Percentiles rank a stretch among this genome's conserved stretches.
phyloP scores from a whole-genome alignment of 2,888 invertebrate species.

The Syrphus vitripennis region DNA sequence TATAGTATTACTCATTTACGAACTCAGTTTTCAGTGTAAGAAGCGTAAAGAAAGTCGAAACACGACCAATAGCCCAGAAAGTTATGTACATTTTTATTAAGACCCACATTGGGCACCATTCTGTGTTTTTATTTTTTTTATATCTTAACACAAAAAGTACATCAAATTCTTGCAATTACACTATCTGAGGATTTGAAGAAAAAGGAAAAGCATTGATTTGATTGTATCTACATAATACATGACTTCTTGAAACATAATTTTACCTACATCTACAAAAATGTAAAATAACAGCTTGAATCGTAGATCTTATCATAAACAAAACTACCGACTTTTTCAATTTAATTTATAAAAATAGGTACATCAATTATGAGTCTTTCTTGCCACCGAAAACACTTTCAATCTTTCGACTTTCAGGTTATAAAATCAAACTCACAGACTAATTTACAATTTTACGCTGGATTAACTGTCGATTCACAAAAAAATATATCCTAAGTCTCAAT shows the following conservation, averaged over 20 bases:
- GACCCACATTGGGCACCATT: not conserved
- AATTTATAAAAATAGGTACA: not conserved
- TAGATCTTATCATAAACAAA: not conserved
- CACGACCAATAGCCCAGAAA: no score
- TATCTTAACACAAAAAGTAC: not conserved
- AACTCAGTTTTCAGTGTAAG: no score
- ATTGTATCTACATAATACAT: not conserved
- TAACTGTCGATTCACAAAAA: constrained; percentile 3
- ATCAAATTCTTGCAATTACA: not conserved
- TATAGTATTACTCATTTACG: no score
- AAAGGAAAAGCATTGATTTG: not conserved
- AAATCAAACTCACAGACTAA: not conserved
- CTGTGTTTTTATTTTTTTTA: not conserved
- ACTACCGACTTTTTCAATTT: not conserved
- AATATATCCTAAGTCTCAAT: not conserved
- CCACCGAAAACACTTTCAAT: constrained; percentile 32
- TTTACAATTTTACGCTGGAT: constrained; percentile 19
- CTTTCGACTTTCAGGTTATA: not conserved
- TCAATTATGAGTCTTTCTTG: not conserved
- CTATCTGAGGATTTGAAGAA: not conserved
- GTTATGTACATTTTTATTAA: not conserved
- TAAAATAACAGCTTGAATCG: not conserved
- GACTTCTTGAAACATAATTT: not conserved
- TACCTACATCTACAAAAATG: not conserved
- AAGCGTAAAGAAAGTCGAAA: no score